Percentiles rank a stretch among this genome's conserved stretches.
These are phyloP conservation scores for Meghimatium bilineatum DNA, from an alignment of 2,888 invertebrate genomes.

Conservation along the genomic window DNA sequence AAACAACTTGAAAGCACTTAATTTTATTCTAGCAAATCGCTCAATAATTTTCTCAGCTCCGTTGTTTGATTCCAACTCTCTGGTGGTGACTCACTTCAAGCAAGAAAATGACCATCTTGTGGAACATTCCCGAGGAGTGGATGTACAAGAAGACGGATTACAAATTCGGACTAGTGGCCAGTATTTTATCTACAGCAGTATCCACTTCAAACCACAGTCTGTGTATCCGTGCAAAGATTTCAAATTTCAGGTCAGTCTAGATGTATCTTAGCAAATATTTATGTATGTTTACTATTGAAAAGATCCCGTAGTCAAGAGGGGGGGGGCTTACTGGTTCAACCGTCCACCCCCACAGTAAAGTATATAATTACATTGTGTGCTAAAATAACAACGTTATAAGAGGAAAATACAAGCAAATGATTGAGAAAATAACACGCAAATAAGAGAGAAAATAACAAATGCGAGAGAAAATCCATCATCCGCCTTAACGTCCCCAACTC, in stretches of 20 bases:
- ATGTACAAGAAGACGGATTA: conserved; percentile 9
- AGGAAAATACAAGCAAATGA: too few relatives aligned
- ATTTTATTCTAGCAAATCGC: too few relatives aligned
- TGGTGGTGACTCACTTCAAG: not conserved
- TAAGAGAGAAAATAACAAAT: too few relatives aligned
- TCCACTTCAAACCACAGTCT: conserved; percentile 24
- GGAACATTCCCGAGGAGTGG: conserved; percentile 29
- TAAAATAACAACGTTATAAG: too few relatives aligned
- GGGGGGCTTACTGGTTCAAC: not conserved
- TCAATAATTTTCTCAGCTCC: not conserved
- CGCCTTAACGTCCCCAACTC: too few relatives aligned
- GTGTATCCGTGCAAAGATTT: not conserved
- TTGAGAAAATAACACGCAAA: too few relatives aligned
- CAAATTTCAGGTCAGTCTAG: conserved; percentile 24
- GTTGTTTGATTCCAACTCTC: not conserved
- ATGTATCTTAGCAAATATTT: too few relatives aligned
- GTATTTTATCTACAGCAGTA: conserved; percentile 33
- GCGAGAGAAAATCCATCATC: too few relatives aligned
- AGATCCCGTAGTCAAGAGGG: not conserved
- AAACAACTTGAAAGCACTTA: too few relatives aligned
- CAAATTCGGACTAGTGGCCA: not conserved
- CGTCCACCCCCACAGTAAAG: not conserved
- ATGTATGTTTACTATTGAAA: not conserved
- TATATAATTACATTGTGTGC: too few relatives aligned
- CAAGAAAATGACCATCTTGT: not conserved